Percentiles rank a stretch among this genome's conserved stretches.
These are phyloP conservation scores for Halcyon malimbica DNA, from an alignment of 2,113 vertebrate genomes.

Conservation along the genomic window DNA sequence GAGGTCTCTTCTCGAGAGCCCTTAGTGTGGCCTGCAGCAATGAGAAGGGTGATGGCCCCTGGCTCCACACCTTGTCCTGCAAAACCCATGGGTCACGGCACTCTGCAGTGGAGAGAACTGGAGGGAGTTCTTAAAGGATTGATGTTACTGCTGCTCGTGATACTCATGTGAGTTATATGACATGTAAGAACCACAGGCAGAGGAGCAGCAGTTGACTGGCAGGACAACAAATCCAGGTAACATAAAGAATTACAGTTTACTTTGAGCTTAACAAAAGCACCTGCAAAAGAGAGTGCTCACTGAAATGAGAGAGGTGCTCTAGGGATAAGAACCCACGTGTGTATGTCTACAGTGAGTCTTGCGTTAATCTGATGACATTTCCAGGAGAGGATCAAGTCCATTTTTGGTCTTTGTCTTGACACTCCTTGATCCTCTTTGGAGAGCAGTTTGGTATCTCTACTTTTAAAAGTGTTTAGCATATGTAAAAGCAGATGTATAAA, in stretches of 20 bases:
- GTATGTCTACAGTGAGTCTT: neutral
- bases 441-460: neutral
- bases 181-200: neutral
- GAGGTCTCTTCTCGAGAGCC: neutral
- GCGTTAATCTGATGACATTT: neutral
- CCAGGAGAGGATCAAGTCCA: neutral
- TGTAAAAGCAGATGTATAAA: neutral
- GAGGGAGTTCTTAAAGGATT: neutral
- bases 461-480: neutral
- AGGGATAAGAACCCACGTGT: fast-evolving
- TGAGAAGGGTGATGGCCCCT: neutral
- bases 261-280: neutral
- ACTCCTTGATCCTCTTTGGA: neutral
- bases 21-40: fast-evolving
- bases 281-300: neutral
- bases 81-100: fast-evolving
- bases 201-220: neutral
- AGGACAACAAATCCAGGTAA: neutral
- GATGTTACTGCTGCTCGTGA: neutral
- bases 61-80: neutral
- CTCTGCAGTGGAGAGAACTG: neutral
- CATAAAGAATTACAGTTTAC: neutral
- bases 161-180: neutral
- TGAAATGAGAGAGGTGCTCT: neutral
- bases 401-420: neutral